Base-by-base conservation (phyloP, 2,888 invertebrate species). In the Kryphioiulus occultus region DNA sequence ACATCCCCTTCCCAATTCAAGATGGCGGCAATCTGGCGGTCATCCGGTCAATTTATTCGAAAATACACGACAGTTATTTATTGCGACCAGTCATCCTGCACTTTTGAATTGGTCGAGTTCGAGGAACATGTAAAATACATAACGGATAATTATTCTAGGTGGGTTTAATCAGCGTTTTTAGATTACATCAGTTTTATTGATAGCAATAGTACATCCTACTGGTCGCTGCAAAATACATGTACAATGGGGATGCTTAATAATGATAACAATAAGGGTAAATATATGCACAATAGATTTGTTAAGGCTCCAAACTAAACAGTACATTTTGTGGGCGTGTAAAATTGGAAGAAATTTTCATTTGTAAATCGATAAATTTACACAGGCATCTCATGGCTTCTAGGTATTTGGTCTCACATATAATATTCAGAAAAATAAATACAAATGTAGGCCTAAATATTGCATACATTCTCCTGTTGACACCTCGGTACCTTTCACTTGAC, bases 301-400 rank as follows among this genome's bases (percentile, higher is more conserved):
- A 84, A 84, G 84, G 84, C 84, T 84, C 84, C 84, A 35, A 84
- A 84, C 84, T 84, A 84, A 84, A 84, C 84, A 35, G 30, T 68
- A 68, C 84, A 84, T 35, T 19, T 35, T 84, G 84, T 84, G 84
- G 35, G 84, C 42, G 42, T 84, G 84, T 84, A 84, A 84, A 84
- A 84, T 84, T 84, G 84, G 84, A 84, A 84, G 84, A 84, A 84
- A 84, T 84, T 84, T 84, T 84, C 42, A 17, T 35, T 35, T 35
- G 84, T 84, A 84, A 84, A 84, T 84, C 84, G 84, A 84, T 84
- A 84, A 68, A 84, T 84, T 84, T 84, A 84, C 84, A 84, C 84
- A 84, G 84, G 84, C 84, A 84, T 39, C 84, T 84, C 84, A 39
- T 84, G 84, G 84, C 84, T 39, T 84, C 68, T 68, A 68, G 68